Percentiles rank a stretch among this genome's conserved stretches.
phyloP scores from a whole-genome alignment of 2,888 invertebrate genomes.

The Lycocerus yunnanus region DNA sequence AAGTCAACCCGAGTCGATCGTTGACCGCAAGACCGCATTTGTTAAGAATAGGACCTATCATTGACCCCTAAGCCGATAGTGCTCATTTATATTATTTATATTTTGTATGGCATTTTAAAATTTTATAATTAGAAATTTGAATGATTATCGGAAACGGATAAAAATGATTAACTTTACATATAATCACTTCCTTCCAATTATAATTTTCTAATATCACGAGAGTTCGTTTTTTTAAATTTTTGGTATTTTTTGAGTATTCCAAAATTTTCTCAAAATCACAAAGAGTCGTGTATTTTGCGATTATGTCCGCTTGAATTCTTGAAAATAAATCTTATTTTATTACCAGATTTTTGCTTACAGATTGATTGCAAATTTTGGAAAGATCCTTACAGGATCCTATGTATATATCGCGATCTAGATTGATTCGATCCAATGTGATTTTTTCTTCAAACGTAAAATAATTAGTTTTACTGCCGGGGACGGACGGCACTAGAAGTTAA shows the following conservation, averaged over 20 bases:
- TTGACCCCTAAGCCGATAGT: constrained; percentile 20
- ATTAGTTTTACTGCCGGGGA: too few relatives aligned
- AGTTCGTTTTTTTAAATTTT: neutral
- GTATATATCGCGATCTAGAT: too few relatives aligned
- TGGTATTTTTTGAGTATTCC: neutral
- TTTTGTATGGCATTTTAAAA: neutral
- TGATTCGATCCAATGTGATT: too few relatives aligned
- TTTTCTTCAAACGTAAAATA: too few relatives aligned
- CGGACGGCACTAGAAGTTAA: too few relatives aligned
- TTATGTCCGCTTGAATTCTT: too few relatives aligned
- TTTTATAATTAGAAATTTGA: constrained; percentile 1
- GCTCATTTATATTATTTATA: constrained; percentile 1
- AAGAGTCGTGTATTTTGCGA: too few relatives aligned
- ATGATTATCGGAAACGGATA: constrained; percentile 3
- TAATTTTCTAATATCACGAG: neutral
- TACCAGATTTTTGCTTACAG: too few relatives aligned
- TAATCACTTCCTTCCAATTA: constrained; percentile 3
- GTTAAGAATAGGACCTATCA: constrained; percentile 26
- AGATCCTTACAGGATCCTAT: too few relatives aligned
- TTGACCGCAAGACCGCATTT: constrained; percentile 38
- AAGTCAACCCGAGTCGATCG: constrained; percentile 43
- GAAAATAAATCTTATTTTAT: too few relatives aligned
- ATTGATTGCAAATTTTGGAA: too few relatives aligned
- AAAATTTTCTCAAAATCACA: too few relatives aligned
- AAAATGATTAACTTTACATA: neutral